These are phyloP conservation scores for Caenorhabditis sp. DNA, from an alignment of 2,888 invertebrate genomes.

Conservation along the genomic window DNA sequence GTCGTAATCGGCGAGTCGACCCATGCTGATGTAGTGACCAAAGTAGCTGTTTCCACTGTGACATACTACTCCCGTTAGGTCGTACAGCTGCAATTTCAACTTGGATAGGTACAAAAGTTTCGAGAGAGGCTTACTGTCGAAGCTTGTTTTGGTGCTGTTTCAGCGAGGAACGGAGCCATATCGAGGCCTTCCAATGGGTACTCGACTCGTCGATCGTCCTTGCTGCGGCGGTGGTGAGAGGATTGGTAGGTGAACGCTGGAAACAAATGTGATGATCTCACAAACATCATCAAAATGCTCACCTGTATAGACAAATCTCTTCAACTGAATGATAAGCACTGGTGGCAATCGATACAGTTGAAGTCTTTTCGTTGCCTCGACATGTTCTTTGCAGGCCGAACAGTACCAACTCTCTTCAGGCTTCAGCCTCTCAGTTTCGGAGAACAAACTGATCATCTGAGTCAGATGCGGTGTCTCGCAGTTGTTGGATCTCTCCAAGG, in stretches of 20 bases:
- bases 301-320: slow-evolving; percentile 84
- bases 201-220: slow-evolving; percentile 74
- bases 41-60: slow-evolving; percentile 83
- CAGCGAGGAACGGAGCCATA: slow-evolving; percentile 72
- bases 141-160: slow-evolving; percentile 73
- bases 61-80: slow-evolving; percentile 85
- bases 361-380: slow-evolving; percentile 84
- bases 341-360: slow-evolving; percentile 83
- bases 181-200: slow-evolving; percentile 80
- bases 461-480: slow-evolving; percentile 54
- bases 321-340: slow-evolving; percentile 84
- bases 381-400: slow-evolving; percentile 75
- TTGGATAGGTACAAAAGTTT: too few relatives aligned
- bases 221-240: slow-evolving; percentile 71
- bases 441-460: slow-evolving; percentile 83
- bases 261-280: not conserved
- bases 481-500: slow-evolving; percentile 12
- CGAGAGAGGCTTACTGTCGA: slow-evolving; percentile 52
- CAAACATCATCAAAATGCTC: not conserved
- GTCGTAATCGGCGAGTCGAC: slow-evolving; percentile 83
- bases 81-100: slow-evolving; percentile 84
- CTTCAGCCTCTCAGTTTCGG: slow-evolving; percentile 85
- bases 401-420: slow-evolving; percentile 85
- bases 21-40: slow-evolving; percentile 85
- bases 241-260: slow-evolving; percentile 65